phyloP scores from a whole-genome alignment of 2,113 vertebrate genomes.

The Arvicanthis niloticus region DNA sequence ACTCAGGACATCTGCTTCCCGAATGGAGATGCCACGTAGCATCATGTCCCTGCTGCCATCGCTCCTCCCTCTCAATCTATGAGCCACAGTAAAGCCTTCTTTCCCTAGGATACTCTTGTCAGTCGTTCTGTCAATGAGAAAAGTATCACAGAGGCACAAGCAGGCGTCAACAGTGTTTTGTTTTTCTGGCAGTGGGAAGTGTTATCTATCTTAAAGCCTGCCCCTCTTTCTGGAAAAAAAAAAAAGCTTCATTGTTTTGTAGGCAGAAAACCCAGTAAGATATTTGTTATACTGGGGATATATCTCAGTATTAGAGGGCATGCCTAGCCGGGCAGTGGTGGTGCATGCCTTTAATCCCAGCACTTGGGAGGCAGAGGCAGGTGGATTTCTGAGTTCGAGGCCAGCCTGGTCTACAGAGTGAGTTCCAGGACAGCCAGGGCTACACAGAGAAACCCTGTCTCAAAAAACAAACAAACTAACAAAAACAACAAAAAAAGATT shows the following conservation, averaged over 20 bases:
- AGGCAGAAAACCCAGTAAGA: background rate
- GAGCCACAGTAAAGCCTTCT: background rate
- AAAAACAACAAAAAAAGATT: background rate
- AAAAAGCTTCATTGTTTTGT: background rate
- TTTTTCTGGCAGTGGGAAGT: background rate
- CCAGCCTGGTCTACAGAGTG: too few relatives aligned
- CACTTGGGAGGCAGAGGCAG: too few relatives aligned
- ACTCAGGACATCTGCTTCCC: background rate
- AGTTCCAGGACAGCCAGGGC: too few relatives aligned
- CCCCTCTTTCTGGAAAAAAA: background rate
- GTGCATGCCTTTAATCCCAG: too few relatives aligned
- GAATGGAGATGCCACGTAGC: fast-evolving
- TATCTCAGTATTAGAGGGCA: background rate
- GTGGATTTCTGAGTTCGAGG: too few relatives aligned
- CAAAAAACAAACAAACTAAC: too few relatives aligned
- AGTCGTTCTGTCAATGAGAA: background rate
- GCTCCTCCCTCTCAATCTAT: background rate
- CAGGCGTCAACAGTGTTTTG: too few relatives aligned
- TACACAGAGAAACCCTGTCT: too few relatives aligned
- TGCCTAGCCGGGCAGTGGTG: too few relatives aligned
- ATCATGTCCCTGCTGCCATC: background rate
- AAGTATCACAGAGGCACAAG: background rate
- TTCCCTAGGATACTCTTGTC: background rate
- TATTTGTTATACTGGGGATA: background rate
- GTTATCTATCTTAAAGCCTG: background rate